These are phyloP conservation scores for Hoplias malabaricus DNA, from an alignment of 2,113 vertebrate species.

Conservation along the genomic window DNA sequence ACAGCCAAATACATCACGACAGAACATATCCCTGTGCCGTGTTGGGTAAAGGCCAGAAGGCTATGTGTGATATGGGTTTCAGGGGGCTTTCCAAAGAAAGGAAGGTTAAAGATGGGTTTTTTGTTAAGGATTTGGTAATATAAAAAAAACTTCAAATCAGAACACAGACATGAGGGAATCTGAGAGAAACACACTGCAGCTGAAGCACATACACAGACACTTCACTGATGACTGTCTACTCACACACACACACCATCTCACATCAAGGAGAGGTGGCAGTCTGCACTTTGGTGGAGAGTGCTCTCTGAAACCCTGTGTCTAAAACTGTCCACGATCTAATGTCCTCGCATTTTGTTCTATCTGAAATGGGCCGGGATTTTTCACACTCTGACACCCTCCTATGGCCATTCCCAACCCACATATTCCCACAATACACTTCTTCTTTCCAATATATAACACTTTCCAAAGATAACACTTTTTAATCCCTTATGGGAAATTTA, in stretches of 20 bases:
- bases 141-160: background rate
- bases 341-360: background rate
- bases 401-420: background rate
- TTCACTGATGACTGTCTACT: background rate
- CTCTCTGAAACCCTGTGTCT: background rate
- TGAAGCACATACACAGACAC: background rate
- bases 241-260: background rate
- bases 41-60: background rate
- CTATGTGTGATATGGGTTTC: background rate
- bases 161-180: background rate
- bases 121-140: background rate
- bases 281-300: background rate
- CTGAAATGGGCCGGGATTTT: background rate
- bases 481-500: too few species aligned
- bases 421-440: background rate
- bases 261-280: constrained; percentile 10
- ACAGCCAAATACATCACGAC: background rate
- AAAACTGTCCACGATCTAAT: background rate
- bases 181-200: background rate
- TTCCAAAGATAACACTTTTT: too few species aligned
- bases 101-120: background rate
- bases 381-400: background rate
- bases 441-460: too few species aligned
- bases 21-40: too few species aligned
- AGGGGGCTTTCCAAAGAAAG: background rate